phyloP scores from a whole-genome alignment of 2,888 invertebrate genomes.

The Drosophila nigritarsus region DNA sequence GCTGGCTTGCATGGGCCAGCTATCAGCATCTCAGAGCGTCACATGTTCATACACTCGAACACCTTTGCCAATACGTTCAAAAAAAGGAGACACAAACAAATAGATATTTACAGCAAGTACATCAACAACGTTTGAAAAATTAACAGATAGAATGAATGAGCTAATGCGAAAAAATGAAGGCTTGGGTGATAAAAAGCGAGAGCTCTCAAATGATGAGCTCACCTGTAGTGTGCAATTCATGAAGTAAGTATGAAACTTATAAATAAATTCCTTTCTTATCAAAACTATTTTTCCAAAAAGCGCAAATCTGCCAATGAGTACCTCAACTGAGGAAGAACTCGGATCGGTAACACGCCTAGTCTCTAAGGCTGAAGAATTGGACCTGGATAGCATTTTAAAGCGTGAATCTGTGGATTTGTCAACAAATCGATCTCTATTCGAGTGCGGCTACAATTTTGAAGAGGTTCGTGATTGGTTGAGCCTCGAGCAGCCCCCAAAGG shows the following conservation, averaged over 20 bases:
- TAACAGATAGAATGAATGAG: constrained; percentile 36
- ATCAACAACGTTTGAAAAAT: background rate
- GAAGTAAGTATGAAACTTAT: constrained; percentile 28
- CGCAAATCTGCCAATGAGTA: constrained; percentile 4
- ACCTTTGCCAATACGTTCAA: constrained; percentile 4
- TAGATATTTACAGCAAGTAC: background rate
- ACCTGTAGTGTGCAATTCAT: constrained; percentile 50
- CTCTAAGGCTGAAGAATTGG: constrained; percentile 54
- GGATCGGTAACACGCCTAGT: constrained; percentile 45
- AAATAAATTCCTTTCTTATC: background rate
- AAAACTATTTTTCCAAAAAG: constrained; percentile 15
- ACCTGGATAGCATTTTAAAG: constrained; percentile 28
- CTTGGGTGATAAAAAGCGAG: background rate
- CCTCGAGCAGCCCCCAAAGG: constrained; percentile 47
- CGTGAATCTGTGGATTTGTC: background rate
- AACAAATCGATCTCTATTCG: constrained; percentile 51
- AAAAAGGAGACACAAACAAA: background rate
- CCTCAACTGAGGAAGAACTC: constrained; percentile 19
- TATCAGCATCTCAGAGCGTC: too few relatives aligned
- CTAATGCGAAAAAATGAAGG: constrained; percentile 25
- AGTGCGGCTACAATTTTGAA: constrained; percentile 60
- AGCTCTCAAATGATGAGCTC: constrained; percentile 14
- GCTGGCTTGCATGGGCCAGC: too few relatives aligned
- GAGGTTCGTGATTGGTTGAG: constrained; percentile 47
- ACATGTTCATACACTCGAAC: too few relatives aligned